phyloP scores from a whole-genome alignment of 2,113 vertebrate genomes.

The Hyaena hyaena region DNA sequence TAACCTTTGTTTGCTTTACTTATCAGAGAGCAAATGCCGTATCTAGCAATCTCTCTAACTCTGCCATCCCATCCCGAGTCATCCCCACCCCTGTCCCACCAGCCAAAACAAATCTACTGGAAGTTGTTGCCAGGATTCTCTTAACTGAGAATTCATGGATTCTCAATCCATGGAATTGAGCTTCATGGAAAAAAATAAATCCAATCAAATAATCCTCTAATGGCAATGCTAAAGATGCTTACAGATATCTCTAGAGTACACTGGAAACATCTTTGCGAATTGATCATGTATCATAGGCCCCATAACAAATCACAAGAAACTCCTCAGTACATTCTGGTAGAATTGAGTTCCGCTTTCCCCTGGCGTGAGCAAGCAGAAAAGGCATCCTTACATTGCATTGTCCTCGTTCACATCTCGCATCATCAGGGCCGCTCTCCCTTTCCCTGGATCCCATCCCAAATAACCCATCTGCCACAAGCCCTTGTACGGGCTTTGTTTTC shows the following conservation, averaged over 20 bases:
- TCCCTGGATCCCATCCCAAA: neutral
- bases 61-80: neutral
- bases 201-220: neutral
- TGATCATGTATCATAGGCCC: neutral
- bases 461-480: neutral
- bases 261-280: neutral
- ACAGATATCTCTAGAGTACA: neutral
- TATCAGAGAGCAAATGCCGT: neutral
- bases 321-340: neutral
- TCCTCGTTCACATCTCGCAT: rapidly evolving
- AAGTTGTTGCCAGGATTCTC: neutral
- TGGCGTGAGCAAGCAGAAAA: neutral
- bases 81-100: neutral
- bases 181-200: neutral
- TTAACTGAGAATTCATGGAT: too few relatives aligned
- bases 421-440: neutral
- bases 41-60: neutral
- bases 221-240: neutral
- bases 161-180: too few relatives aligned
- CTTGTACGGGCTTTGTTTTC: neutral
- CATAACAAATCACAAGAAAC: neutral
- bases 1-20: neutral
- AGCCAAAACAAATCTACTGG: neutral
- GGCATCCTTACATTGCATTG: neutral
- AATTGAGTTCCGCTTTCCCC: neutral